Evolutionary conservation across 2,888 invertebrate genomes (phyloP), one percentile per base, ranked within the genome.

Genomic region (Latrodectus elegans): DNA sequence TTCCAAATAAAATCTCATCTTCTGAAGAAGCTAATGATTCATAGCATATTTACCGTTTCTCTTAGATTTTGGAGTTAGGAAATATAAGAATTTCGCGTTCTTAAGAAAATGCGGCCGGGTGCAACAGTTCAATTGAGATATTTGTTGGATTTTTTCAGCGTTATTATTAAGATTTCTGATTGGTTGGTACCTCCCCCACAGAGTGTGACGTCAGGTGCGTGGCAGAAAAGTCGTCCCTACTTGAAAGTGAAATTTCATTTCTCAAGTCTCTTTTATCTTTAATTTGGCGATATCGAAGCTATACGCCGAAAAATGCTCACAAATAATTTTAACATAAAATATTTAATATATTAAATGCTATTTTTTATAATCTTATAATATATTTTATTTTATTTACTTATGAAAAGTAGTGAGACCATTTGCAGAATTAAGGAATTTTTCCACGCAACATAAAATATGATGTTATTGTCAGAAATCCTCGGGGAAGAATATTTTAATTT

Each of bases 81-180:
- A 15, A 60, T 60, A 60, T 15, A 60, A 60, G 10, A 6, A 15
- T 60, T 60, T 11, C n/a, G 60, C 60, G 4, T 60, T 60, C 60
- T 60, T 6, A 60, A 60, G 60, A 60, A 60, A n/a, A 60, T 12
- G 4, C 12, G 14, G 8, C 10, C 60, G 8, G 14, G n/a, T 60
- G 60, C n/a, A 60, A 64, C 51, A 64, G 70, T 49, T 49, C 49
- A 55, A 60, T 73, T 67, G 77, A 79, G 68, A 84, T 74, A 84
- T 79, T 73, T 74, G 84, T 84, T 84, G 73, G 72, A 55, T 78
- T 73, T 84, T 73, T 55, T 55, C 22, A 53, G 72, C 67, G 68
- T 38, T 38, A 38, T 0, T 38, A 38, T 38, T 38, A 38, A 38
- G 38, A 38, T 17, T 4, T 74, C 53, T 53, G n/a, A 84, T 84